Conservation (phyloP, 2,113 vertebrate species). For the Alaudala cheleensis region DNA sequence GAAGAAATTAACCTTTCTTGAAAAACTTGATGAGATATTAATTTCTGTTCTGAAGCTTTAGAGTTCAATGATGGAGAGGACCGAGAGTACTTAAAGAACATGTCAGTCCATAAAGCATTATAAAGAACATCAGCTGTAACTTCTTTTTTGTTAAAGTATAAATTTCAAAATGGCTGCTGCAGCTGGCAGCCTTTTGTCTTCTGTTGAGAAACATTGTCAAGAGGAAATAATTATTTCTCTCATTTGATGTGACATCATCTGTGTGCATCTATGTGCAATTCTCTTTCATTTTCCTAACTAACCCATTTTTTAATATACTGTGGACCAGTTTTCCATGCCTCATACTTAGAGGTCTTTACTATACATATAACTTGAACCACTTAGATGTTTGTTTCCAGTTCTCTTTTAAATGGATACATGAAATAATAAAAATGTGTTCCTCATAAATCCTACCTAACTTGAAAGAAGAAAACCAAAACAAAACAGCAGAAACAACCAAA, state of each 20-base stretch:
- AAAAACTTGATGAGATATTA: background rate
- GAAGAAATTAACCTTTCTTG: background rate
- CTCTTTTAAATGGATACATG: background rate
- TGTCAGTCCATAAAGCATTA: background rate
- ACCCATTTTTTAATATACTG: rapidly evolving
- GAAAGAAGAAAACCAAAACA: background rate
- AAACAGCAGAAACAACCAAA: background rate
- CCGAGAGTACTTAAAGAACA: background rate
- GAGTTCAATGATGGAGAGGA: background rate
- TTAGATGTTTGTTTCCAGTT: background rate
- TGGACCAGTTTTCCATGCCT: background rate
- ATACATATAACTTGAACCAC: background rate
- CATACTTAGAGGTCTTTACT: background rate
- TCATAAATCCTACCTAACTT: background rate
- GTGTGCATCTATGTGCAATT: background rate
- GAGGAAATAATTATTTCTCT: background rate
- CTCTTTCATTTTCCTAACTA: background rate
- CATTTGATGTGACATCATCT: background rate
- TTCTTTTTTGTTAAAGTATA: background rate
- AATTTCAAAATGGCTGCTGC: background rate
- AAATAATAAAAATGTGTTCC: background rate
- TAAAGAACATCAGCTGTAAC: background rate
- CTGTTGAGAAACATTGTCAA: background rate
- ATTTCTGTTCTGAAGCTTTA: background rate
- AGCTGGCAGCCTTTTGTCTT: background rate